Conservation (phyloP, 2,113 vertebrate species). For the Elephantulus edwardii region DNA sequence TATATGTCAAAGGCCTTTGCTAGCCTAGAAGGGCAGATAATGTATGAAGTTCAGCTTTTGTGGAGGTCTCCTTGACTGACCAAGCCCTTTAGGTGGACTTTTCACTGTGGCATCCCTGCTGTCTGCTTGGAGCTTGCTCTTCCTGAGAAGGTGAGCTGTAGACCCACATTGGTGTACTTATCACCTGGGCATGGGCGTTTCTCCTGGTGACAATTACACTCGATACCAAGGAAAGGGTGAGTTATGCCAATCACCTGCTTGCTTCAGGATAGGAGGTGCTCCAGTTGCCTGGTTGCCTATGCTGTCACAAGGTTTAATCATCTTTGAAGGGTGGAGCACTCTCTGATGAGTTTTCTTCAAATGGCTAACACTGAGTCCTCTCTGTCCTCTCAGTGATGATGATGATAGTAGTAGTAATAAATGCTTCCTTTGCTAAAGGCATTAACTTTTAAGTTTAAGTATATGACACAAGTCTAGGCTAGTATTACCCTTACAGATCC, state of each 20-base stretch:
- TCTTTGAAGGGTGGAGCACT: slow-evolving; percentile 44
- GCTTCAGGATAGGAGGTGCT: slow-evolving; percentile 56
- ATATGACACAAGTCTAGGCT: background rate
- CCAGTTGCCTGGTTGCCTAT: slow-evolving; percentile 27
- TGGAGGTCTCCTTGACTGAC: background rate
- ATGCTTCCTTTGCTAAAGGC: slow-evolving; percentile 41
- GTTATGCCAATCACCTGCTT: slow-evolving; percentile 50
- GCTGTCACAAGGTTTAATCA: slow-evolving; percentile 54
- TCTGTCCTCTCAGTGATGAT: slow-evolving; percentile 50
- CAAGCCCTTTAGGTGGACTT: background rate
- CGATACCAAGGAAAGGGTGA: slow-evolving; percentile 66
- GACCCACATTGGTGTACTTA: background rate
- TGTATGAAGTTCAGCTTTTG: background rate
- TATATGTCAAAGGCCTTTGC: background rate
- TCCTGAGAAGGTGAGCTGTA: background rate
- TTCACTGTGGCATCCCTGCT: background rate
- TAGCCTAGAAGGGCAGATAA: background rate
- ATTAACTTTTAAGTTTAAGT: background rate
- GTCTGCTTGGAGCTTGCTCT: background rate
- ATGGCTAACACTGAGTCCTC: slow-evolving; percentile 22
- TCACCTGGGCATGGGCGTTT: slow-evolving; percentile 48
- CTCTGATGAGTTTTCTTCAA: slow-evolving; percentile 56
- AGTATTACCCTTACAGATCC: background rate
- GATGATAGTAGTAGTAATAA: slow-evolving; percentile 33
- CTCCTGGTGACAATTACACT: slow-evolving; percentile 52